These are phyloP conservation scores for Rosalia funebris DNA, from an alignment of 2,888 invertebrate genomes.

Conservation along the genomic window DNA sequence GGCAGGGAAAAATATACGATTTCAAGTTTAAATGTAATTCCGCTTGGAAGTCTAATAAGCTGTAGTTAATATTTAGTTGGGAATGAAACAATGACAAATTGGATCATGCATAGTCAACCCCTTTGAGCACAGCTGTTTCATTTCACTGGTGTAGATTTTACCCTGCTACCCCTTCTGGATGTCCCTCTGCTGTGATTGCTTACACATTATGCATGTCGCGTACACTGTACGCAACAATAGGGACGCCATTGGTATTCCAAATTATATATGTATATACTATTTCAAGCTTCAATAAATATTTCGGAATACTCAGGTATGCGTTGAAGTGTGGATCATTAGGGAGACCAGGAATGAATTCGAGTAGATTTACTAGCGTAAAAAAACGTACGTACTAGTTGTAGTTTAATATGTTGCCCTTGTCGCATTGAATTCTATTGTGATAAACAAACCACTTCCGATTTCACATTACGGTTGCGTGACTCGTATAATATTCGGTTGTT, in stretches of 20 bases:
- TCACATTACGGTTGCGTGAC: neutral
- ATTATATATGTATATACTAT: slow-evolving; percentile 45
- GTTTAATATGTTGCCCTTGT: neutral
- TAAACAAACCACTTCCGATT: neutral
- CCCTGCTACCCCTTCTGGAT: slow-evolving; percentile 49
- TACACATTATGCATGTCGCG: slow-evolving; percentile 65
- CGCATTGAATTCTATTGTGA: neutral
- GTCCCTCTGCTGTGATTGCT: slow-evolving; percentile 59
- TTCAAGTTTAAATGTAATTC: slow-evolving; percentile 12
- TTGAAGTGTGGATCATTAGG: slow-evolving; percentile 14
- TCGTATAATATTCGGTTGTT: neutral
- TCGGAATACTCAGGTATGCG: slow-evolving; percentile 2
- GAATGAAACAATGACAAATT: slow-evolving; percentile 58
- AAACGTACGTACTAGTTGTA: neutral
- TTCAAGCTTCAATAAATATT: slow-evolving; percentile 39
- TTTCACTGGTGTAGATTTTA: slow-evolving; percentile 53
- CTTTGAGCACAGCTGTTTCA: slow-evolving; percentile 60
- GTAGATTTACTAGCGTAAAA: neutral
- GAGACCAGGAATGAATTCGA: neutral
- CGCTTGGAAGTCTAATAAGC: slow-evolving; percentile 43
- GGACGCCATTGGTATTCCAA: slow-evolving; percentile 49
- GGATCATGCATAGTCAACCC: slow-evolving; percentile 50
- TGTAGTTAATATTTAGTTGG: slow-evolving; percentile 49
- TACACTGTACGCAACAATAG: slow-evolving; percentile 48
- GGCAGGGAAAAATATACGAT: neutral